Evolutionary conservation across 2,888 invertebrate species (phyloP).

Genomic region (Drymonia ruficornis): DNA sequence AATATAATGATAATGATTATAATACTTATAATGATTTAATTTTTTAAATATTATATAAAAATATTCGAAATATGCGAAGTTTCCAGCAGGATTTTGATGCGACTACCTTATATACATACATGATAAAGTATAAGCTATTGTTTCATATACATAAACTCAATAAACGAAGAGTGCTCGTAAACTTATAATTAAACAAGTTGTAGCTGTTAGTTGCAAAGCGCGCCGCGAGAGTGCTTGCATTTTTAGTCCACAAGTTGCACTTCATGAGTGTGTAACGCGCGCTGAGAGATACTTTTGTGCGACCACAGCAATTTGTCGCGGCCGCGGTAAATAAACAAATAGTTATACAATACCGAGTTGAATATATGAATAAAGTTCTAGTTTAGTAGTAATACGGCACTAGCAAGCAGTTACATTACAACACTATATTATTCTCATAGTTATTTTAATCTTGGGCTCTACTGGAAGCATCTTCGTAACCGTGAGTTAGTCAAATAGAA

Average conservation of each 20-base stretch:
- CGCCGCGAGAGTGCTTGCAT: slow-evolving; percentile 14
- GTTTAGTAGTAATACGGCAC: no score
- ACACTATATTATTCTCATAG: no score
- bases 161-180: slow-evolving; percentile 28
- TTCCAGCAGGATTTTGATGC: slow-evolving; percentile 13
- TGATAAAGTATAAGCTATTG: slow-evolving; percentile 31
- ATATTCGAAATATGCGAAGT: slow-evolving; percentile 5
- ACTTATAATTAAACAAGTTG: slow-evolving; percentile 53
- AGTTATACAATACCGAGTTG: neutral
- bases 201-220: slow-evolving; percentile 39
- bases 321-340: neutral
- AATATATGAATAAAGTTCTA: neutral
- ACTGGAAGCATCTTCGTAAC: neutral
- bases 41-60: neutral
- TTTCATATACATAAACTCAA: slow-evolving; percentile 26
- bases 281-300: neutral
- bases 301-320: no score
- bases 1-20: slow-evolving; percentile 14
- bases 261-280: neutral
- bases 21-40: no score
- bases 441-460: no score
- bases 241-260: neutral
- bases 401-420: no score
- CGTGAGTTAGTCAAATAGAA: neutral
- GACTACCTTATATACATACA: slow-evolving; percentile 25